Evolutionary conservation across 2,797 vertebrate species (phyloP).

Genomic region (Propithecus perrieri): DNA sequence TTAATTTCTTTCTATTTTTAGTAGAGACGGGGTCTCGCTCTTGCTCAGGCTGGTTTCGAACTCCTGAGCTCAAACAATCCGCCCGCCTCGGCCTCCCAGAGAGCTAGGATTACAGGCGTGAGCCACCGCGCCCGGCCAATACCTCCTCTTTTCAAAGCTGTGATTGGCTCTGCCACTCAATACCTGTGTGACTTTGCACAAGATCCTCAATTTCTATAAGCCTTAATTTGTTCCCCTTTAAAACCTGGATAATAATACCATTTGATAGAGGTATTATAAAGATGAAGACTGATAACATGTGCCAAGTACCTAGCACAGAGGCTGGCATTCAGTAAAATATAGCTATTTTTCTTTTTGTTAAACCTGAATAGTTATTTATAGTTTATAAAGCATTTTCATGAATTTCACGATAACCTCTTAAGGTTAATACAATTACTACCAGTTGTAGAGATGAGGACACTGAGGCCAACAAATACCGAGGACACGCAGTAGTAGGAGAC

Average conservation of each 20-base stretch:
- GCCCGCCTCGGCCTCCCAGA: no score
- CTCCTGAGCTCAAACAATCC: no score
- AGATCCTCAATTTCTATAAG: background rate
- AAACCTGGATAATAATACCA: background rate
- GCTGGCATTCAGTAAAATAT: background rate
- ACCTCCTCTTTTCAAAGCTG: background rate
- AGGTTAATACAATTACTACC: background rate
- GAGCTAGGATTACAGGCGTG: no score
- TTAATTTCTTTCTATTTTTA: no score
- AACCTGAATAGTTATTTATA: background rate
- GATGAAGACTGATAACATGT: background rate
- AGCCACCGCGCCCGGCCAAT: no score
- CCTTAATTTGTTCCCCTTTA: background rate
- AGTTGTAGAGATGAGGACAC: constrained; percentile 12
- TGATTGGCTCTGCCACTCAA: background rate
- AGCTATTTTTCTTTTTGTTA: background rate
- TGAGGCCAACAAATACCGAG: background rate
- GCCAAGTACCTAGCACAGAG: background rate
- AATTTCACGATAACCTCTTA: background rate
- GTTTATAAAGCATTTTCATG: background rate
- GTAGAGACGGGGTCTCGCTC: no score
- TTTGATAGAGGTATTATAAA: background rate
- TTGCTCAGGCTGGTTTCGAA: no score
- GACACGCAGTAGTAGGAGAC: no score
- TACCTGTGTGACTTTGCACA: background rate